Evolutionary conservation across 1,140 invertebrate genomes (phyloP), one percentile per base, ranked within the genome.

Genomic region (Rhyzopertha dominica): DNA sequence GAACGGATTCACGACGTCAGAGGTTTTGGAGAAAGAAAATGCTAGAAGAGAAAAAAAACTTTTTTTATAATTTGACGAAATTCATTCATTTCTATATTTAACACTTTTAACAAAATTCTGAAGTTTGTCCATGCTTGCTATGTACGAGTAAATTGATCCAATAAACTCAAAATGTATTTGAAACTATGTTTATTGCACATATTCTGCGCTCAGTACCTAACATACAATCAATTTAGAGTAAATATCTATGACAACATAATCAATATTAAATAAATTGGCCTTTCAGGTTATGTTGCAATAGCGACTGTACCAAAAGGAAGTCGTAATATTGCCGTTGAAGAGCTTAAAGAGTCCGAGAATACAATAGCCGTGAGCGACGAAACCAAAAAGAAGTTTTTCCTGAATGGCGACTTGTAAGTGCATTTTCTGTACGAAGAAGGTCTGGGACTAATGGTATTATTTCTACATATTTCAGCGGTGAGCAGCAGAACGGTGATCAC

Each of bases 351-450:
- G 4, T 56, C 61, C 1, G 31, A 45, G 14, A 76, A 75, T 45
- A 65, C 56, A 0, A 45, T 76, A 5, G 70, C 73, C 4, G 31
- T 54, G 10, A 60, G 57, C 23, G 51, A 61, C 4, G 54, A 57
- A 35, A 61, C 61, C 5, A 51, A 52, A 5, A 54, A 65, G 16
- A 57, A 36, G 7, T 71, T 67, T 50, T 74, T 67, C 35, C 41
- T 76, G 4, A 76, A 76, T 51, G 65, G 51, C 12, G 39, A 65
- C 23, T 54, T 62, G 72, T 75, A 63, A 65, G 69, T 52, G 16
- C 26, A 18, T 22, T 26, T 39, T 12, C 22, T 28, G 13, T 36
- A 5, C 25, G 2, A 35, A 24, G 10, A 18, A 16, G 22, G 22
- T 16, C 30, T 44, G 26, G 16, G 25, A 48, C 13, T 19, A 43